Percentiles rank a stretch among this genome's conserved stretches.
These are phyloP conservation scores for Drosophila nr. medialis DNA, from an alignment of 2,888 invertebrate genomes.

Conservation along the genomic window DNA sequence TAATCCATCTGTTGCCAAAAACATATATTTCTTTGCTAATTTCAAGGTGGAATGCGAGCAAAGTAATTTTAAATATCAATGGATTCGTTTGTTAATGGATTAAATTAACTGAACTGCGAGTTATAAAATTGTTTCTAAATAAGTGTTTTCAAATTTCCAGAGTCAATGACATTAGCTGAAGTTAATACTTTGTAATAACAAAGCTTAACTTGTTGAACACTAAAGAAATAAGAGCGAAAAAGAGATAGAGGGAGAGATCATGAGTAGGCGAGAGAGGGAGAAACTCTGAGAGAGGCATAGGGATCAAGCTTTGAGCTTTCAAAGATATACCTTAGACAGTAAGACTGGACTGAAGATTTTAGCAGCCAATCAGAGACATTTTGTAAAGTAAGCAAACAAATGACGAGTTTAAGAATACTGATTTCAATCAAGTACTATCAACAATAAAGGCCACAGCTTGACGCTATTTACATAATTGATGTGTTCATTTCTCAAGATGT, in stretches of 20 bases:
- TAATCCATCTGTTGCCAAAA: slow-evolving; percentile 42
- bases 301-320: not conserved
- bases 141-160: not conserved
- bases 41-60: slow-evolving; percentile 37
- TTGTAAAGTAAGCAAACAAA: not conserved
- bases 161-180: slow-evolving; percentile 8
- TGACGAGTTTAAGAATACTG: not conserved
- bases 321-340: not conserved
- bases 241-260: not conserved
- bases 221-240: not conserved
- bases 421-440: not conserved
- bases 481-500: not conserved
- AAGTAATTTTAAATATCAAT: slow-evolving; percentile 24
- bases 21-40: slow-evolving; percentile 17
- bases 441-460: not conserved
- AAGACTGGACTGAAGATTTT: not conserved
- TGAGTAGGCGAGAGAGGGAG: not conserved
- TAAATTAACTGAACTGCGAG: slow-evolving; percentile 2
- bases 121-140: not conserved
- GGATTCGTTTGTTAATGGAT: slow-evolving; percentile 13
- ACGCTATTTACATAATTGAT: not conserved
- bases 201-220: not conserved
- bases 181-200: not conserved
- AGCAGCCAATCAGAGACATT: not conserved
- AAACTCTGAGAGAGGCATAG: not conserved